Evolutionary conservation across 37 sponge, comb jelly and placozoan species (phyloP).

Genomic region (Halisarca cf. caerulea): DNA sequence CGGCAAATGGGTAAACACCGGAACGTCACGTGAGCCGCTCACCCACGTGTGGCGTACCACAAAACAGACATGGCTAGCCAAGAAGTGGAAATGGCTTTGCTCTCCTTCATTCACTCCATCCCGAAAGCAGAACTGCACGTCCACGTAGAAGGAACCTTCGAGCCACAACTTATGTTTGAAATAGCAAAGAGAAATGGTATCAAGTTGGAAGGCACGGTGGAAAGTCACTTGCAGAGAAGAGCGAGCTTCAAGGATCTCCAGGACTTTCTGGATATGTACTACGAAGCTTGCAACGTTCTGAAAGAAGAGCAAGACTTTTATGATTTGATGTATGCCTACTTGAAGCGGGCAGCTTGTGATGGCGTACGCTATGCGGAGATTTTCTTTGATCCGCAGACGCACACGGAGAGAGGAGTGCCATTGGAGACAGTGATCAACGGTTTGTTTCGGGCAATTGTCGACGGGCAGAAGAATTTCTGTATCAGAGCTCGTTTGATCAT

Average conservation of each 20-base stretch:
- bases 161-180: slow-evolving; percentile 72
- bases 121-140: slow-evolving; percentile 83
- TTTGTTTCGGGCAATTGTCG: slow-evolving; percentile 51
- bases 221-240: slow-evolving; percentile 44
- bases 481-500: slow-evolving; percentile 74
- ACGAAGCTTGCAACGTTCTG: slow-evolving; percentile 64
- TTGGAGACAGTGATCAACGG: slow-evolving; percentile 64
- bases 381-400: slow-evolving; percentile 84
- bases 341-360: slow-evolving; percentile 55
- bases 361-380: slow-evolving; percentile 70
- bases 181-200: slow-evolving; percentile 62
- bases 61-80: no score
- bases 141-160: slow-evolving; percentile 82
- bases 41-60: no score
- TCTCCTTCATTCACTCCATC: slow-evolving; percentile 39
- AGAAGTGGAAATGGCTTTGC: neutral
- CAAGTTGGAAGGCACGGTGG: slow-evolving; percentile 58
- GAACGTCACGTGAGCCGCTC: no score
- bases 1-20: no score
- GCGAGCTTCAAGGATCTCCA: slow-evolving; percentile 63
- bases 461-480: slow-evolving; percentile 52
- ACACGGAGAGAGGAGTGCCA: slow-evolving; percentile 62
- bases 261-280: slow-evolving; percentile 75
- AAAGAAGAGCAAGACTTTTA: slow-evolving; percentile 65
- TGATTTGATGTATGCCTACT: slow-evolving; percentile 79